phyloP scores from a whole-genome alignment of 2,888 invertebrate genomes.

The Sceliomorpha sp. region DNA sequence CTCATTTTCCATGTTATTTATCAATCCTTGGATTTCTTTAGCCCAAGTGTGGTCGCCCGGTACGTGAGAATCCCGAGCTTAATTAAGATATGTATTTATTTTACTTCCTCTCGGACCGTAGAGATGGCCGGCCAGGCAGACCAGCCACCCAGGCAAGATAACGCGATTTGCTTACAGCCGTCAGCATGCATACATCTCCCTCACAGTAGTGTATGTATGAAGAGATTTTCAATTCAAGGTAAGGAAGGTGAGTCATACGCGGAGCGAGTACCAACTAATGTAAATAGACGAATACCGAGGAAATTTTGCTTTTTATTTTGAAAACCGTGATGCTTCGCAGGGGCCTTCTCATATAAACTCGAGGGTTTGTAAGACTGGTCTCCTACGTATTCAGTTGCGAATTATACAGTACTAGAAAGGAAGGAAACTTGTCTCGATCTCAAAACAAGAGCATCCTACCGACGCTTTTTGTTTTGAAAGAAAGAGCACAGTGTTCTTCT shows the following conservation, averaged over 20 bases:
- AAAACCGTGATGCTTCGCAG: constrained; percentile 49
- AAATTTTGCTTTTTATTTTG: constrained; percentile 64
- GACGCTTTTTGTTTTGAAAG: constrained; percentile 49
- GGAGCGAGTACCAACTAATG: constrained; percentile 62
- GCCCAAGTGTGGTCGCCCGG: constrained; percentile 60
- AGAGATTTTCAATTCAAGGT: constrained; percentile 75
- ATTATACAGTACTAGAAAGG: constrained; percentile 42
- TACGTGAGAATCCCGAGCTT: constrained; percentile 70
- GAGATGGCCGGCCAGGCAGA: constrained; percentile 66
- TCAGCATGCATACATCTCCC: constrained; percentile 67
- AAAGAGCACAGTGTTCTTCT: constrained; percentile 49
- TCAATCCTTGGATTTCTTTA: constrained; percentile 39
- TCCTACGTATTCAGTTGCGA: constrained; percentile 56
- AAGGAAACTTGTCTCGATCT: constrained; percentile 54
- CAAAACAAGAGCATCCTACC: constrained; percentile 47
- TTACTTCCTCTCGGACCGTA: constrained; percentile 74
- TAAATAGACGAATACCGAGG: constrained; percentile 59
- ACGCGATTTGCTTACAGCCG: constrained; percentile 77
- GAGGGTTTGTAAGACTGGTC: constrained; percentile 52
- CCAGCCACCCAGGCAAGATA: constrained; percentile 69
- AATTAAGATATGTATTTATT: constrained; percentile 80
- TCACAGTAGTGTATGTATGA: constrained; percentile 59
- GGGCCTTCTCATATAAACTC: constrained; percentile 61
- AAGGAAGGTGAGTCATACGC: constrained; percentile 66
- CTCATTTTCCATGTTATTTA: constrained; percentile 4